Percentiles rank a stretch among this genome's conserved stretches.
Conservation (phyloP, 2,113 vertebrate species). For the Gadus chalcogrammus region DNA sequence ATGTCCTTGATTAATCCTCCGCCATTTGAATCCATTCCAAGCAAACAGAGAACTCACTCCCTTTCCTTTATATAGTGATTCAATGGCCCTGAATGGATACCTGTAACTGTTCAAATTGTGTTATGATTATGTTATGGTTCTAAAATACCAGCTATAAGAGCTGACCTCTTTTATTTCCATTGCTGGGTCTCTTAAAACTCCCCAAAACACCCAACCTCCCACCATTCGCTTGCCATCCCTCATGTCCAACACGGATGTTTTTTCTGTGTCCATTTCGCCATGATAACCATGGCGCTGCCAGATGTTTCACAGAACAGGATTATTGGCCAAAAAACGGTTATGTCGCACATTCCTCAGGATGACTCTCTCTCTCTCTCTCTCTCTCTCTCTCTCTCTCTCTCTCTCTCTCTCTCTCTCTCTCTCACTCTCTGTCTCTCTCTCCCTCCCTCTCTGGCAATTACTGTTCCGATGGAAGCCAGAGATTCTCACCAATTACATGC, state of each 20-base stretch:
- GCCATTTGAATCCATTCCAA: too few relatives aligned
- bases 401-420: slow-evolving; percentile 39
- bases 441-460: slow-evolving; percentile 58
- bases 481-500: slow-evolving; percentile 71
- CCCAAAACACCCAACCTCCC: slow-evolving; percentile 40
- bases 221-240: slow-evolving; percentile 24
- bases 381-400: slow-evolving; percentile 48
- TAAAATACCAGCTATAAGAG: background rate
- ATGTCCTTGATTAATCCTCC: too few relatives aligned
- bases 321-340: slow-evolving; percentile 69
- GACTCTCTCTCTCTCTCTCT: slow-evolving; percentile 38
- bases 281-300: slow-evolving; percentile 59
- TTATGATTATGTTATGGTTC: too few relatives aligned
- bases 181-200: background rate
- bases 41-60: too few relatives aligned
- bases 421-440: slow-evolving; percentile 48
- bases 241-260: slow-evolving; percentile 47
- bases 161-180: background rate
- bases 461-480: slow-evolving; percentile 69
- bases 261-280: slow-evolving; percentile 53
- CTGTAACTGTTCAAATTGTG: too few relatives aligned
- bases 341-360: slow-evolving; percentile 66
- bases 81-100: too few relatives aligned
- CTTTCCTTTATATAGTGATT: too few relatives aligned
- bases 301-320: slow-evolving; percentile 68